Conservation (phyloP, 53 echinoderm and acorn worm species). For the Holothuria leucospilota region DNA sequence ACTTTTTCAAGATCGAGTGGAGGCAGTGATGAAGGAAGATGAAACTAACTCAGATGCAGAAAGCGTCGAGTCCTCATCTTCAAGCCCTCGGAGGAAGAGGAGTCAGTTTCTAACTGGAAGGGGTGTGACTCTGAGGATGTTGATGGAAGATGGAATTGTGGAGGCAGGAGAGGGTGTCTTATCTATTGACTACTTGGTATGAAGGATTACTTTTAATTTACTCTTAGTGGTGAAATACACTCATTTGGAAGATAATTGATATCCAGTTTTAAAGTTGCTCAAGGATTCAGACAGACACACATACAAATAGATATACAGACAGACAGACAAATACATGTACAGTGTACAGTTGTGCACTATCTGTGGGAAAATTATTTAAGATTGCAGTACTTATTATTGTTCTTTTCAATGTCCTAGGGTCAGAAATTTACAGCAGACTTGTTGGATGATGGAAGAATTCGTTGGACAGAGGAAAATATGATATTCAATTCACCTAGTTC, state of each 20-base stretch:
- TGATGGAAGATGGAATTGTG: conserved; percentile 94
- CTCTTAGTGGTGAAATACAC: too few species aligned
- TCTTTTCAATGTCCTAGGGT: conserved; percentile 62
- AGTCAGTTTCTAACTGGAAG: conserved; percentile 83
- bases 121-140: conserved; percentile 90
- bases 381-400: background rate
- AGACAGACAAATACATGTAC: too few species aligned
- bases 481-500: conserved; percentile 99
- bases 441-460: conserved; percentile 86
- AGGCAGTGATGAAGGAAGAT: conserved; percentile 69
- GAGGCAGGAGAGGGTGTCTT: conserved; percentile 86
- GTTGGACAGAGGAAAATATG: conserved; percentile 78
- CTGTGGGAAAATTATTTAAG: too few species aligned
- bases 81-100: conserved; percentile 73
- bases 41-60: conserved; percentile 90
- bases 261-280: too few species aligned
- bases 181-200: conserved; percentile 95
- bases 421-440: conserved; percentile 90
- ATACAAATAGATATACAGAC: too few species aligned
- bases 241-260: too few species aligned
- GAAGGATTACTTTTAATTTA: background rate
- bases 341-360: too few species aligned
- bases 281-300: too few species aligned
- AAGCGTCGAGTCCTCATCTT: conserved; percentile 70
- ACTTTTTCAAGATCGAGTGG: conserved; percentile 57